These are phyloP conservation scores for Muschampia plurimacula DNA, from an alignment of 2,888 invertebrate genomes.

Conservation along the genomic window DNA sequence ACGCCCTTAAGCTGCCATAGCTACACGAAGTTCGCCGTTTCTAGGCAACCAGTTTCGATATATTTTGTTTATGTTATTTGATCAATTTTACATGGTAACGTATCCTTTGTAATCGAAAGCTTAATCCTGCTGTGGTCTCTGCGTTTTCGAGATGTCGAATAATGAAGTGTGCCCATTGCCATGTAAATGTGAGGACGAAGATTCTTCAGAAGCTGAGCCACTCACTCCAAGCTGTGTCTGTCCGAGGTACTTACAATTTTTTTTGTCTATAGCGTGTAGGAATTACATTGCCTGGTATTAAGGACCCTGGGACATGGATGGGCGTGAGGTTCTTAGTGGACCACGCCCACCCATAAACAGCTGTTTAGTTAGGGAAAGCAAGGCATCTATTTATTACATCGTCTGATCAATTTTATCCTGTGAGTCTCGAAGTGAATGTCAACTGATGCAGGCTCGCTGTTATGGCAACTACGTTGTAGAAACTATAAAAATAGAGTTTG, in stretches of 20 bases:
- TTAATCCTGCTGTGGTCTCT: not conserved
- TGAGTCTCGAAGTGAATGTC: no score
- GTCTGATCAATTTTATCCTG: no score
- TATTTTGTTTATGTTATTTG: not conserved
- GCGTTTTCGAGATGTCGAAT: slow-evolving; percentile 11
- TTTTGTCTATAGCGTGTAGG: no score
- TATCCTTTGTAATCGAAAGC: not conserved
- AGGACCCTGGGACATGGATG: no score
- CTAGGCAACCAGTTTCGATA: not conserved
- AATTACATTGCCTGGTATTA: no score
- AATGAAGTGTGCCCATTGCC: slow-evolving; percentile 43
- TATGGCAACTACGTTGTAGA: no score
- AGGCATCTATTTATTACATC: no score
- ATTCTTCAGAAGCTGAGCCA: slow-evolving; percentile 45
- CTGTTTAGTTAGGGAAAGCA: no score
- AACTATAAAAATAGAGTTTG: no score
- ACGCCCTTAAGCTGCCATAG: not conserved
- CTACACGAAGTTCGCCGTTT: not conserved
- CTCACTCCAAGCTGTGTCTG: slow-evolving; percentile 61
- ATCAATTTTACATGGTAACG: not conserved
- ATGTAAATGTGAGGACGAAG: slow-evolving; percentile 59
- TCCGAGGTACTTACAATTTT: slow-evolving; percentile 44
- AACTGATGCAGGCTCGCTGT: no score
- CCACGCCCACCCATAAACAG: no score
- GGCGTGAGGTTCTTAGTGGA: no score